phyloP scores from a whole-genome alignment of 1,140 invertebrate genomes.

The Pristionchus pacificus region DNA sequence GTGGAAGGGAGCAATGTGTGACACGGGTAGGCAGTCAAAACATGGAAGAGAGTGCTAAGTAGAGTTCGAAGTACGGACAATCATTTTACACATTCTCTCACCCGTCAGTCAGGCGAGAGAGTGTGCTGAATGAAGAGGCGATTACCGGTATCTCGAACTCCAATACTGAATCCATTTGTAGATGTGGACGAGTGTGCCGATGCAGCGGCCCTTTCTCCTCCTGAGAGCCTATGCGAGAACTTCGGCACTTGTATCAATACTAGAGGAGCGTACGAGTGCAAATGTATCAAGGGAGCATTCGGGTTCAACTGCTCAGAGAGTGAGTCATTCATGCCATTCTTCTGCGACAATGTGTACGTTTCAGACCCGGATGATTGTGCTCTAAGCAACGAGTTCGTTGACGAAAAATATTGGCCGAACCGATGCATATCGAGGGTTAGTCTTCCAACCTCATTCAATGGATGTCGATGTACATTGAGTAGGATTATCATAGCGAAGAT shows the following conservation, averaged over 20 bases:
- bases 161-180: too few species aligned
- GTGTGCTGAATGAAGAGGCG: too few species aligned
- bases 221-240: neutral
- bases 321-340: too few species aligned
- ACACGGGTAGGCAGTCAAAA: neutral
- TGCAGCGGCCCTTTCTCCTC: too few species aligned
- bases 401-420: neutral
- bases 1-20: neutral
- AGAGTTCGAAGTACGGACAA: too few species aligned
- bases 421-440: neutral
- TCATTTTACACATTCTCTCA: too few species aligned
- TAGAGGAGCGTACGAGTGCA: neutral
- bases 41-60: too few species aligned
- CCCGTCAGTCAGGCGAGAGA: too few species aligned
- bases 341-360: neutral
- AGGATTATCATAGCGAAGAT: too few species aligned
- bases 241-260: neutral
- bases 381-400: neutral
- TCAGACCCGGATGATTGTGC: neutral
- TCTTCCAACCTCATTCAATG: too few species aligned
- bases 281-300: neutral
- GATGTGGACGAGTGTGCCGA: neutral
- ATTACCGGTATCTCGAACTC: too few species aligned
- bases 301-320: neutral
- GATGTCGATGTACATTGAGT: too few species aligned